Base-by-base conservation (phyloP, 2,113 vertebrate genomes). In the Xiphophorus hellerii region DNA sequence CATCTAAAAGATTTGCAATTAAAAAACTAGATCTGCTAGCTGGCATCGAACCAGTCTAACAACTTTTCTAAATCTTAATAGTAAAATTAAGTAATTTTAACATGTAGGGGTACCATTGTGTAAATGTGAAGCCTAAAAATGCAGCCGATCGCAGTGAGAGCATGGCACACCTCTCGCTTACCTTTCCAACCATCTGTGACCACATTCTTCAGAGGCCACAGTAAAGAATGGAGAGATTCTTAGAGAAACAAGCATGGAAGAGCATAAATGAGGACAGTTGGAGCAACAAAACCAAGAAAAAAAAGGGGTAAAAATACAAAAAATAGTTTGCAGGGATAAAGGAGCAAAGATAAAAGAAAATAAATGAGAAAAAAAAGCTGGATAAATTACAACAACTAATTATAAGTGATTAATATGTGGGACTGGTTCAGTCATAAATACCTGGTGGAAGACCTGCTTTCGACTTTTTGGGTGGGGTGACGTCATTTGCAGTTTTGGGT, bases 391-490 rank as follows among this genome's bases (percentile, higher is more conserved):
- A 72, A 44, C 3, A 66, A 62, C 31, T 65, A 77, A 71, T 15
- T 63, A 44, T n/a, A 48, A 39, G 29, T 48, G 22, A 33, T 92
- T 90, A 29, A 64, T 31, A 31, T 22, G 6, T 15, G n/a, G 25
- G 93, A 90, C 29, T 92, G 64, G 7, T 2, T 0, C 8, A 1
- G 60, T 28, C 25, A 48, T 20, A 14, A 5, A 74, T 94, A 99
- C 97, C 97, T 89, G 94, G 93, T 39, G 95, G 95, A 72, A 94
- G 75, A 39, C 95, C 85, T 33, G 96, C 92, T 81, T 97, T 97
- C 60, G 93, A 89, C 79, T 96, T 97, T 92, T 97, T 98, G 8
- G 96, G 95, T 4, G 97, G 96, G 68, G 95, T 94, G 71, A 93
- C 91, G 0, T 96, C 96, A 17, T 94, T 95, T 14, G 83, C 51